Evolutionary conservation across 1,140 invertebrate genomes (phyloP), one percentile per base, ranked within the genome.

Genomic region (Drosophila azteca): DNA sequence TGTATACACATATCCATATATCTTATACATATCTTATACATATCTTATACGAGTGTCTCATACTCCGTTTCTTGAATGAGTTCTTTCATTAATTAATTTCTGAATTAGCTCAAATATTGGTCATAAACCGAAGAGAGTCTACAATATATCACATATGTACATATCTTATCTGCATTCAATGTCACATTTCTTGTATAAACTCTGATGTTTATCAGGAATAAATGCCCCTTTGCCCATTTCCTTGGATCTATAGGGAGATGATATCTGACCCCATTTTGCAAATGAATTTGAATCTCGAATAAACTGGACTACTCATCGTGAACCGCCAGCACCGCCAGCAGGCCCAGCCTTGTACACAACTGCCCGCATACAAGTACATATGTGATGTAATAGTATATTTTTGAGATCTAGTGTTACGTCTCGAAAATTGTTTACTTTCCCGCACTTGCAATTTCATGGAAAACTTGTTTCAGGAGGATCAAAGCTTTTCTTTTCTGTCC

Each of bases 391-490:
- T 68, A 43, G 60, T 68, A 11, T 58, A 58, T 66, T 26, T 11
- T 52, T 43, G 48, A 49, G 52, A 46, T 7, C 64, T 51, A 57
- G 13, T 52, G 71, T 83, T 84, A 72, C 66, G 71, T 76, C 59
- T 67, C 17, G 26, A 39, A 49, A 61, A 11, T 39, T 39, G 71
- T 60, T 70, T 63, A 48, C 70, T 49, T 69, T 54, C 45, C 11
- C 35, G 35, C 55, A 67, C 51, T 69, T 60, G 53, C 52, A 45
- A 58, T 64, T 75, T 64, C 55, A 58, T 35, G 43, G 55, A 75
- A 88, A 90, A 90, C 87, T 79, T 76, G 87, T 90, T 90, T 83
- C 79, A 11, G 29, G 78, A 90, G 80, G 71, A 84, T 54, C 65
- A 60, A 48, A 58, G 50, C 46, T 70, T 82, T 82, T 79, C 54